A percentile compares a stretch with the other conserved stretches of the same genome.
phyloP scores from a whole-genome alignment of 2,113 vertebrate genomes.

The Aramus guarauna region DNA sequence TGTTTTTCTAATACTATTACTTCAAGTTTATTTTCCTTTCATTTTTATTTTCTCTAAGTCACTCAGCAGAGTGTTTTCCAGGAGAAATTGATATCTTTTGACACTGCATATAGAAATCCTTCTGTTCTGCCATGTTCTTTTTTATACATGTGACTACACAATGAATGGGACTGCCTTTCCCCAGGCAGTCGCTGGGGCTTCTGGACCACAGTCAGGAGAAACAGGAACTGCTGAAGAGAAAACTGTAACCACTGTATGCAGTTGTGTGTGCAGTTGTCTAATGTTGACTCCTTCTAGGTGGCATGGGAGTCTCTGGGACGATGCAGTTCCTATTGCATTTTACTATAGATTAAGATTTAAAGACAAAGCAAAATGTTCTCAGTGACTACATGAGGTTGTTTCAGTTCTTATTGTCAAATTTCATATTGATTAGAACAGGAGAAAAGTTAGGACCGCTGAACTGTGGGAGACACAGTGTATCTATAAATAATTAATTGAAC shows the following conservation, averaged over 20 bases:
- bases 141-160: neutral
- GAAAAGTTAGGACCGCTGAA: neutral
- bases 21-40: neutral
- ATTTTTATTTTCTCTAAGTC: neutral
- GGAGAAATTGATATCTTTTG: neutral
- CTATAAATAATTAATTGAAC: neutral
- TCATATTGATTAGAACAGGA: neutral
- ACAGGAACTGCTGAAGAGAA: neutral
- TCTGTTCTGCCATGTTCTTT: neutral
- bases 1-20: neutral
- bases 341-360: neutral
- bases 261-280: neutral
- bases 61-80: neutral
- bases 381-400: neutral
- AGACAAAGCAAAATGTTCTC: neutral
- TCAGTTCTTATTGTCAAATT: neutral
- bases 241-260: neutral
- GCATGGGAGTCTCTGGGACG: neutral
- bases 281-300: neutral
- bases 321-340: neutral
- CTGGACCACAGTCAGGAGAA: neutral
- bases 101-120: neutral
- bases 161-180: neutral
- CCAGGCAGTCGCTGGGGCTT: neutral
- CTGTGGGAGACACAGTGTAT: neutral